Evolutionary conservation across 2,797 vertebrate species (phyloP).

Genomic region (Silurus aristotelis): DNA sequence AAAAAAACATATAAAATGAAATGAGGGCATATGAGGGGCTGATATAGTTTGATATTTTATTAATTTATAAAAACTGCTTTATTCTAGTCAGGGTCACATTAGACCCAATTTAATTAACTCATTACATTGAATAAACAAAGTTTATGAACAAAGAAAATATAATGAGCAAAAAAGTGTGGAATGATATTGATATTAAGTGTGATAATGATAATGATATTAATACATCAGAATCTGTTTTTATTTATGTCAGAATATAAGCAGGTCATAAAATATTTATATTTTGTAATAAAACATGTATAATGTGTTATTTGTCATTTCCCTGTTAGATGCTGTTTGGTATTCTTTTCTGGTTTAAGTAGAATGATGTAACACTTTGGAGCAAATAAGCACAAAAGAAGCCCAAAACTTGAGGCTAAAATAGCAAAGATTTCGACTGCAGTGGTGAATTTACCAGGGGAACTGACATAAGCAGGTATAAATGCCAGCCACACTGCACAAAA

Average conservation of each 20-base stretch:
- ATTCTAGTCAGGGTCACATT: too few relatives aligned
- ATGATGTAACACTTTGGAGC: constrained; percentile 75
- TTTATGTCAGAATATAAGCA: too few relatives aligned
- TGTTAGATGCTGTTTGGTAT: constrained; percentile 74
- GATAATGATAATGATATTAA: background rate
- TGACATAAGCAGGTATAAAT: constrained; percentile 78
- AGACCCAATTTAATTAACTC: too few relatives aligned
- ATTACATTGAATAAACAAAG: too few relatives aligned
- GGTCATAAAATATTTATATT: too few relatives aligned
- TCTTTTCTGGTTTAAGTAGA: constrained; percentile 71
- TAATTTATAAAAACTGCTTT: too few relatives aligned
- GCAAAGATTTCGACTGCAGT: constrained; percentile 77
- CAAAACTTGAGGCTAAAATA: constrained; percentile 74
- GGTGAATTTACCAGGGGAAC: constrained; percentile 74
- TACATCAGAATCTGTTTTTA: background rate
- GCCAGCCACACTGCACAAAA: constrained; percentile 78
- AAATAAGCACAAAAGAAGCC: constrained; percentile 72
- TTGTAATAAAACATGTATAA: too few relatives aligned
- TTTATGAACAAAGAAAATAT: too few relatives aligned
- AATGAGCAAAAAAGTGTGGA: background rate
- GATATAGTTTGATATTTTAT: too few relatives aligned
- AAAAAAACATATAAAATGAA: too few relatives aligned
- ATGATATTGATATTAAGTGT: background rate
- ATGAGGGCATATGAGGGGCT: too few relatives aligned
- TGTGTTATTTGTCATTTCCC: constrained; percentile 52